Base-by-base conservation (phyloP, 2,888 invertebrate species). In the Strigamia transsilvanica region DNA sequence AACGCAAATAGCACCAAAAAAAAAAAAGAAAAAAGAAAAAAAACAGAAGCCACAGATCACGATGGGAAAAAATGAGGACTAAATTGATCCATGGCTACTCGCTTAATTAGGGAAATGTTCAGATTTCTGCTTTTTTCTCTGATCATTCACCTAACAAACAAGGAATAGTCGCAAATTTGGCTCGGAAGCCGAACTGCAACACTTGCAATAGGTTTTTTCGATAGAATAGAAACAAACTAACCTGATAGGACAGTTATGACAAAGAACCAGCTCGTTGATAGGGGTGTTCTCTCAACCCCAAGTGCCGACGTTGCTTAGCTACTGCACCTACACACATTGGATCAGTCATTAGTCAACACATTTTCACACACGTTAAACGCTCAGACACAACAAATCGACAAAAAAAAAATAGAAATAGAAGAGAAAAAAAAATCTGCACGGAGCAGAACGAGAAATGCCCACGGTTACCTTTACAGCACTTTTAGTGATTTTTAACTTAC, bases 261-360 rank as follows among this genome's bases (percentile, higher is more conserved):
- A 93, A 94, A 93, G 90, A 90, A 90, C 93, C 93, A 91, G 95
- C 94, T 92, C 97, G 95, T 92, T 96, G 96, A 93, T 97, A 97
- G 91, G 97, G 97, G 93, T 97, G 97, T 91, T 97, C 96, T 93
- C 97, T 92, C 90, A 94, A 93, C 91, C 93, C 93, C 91, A 94
- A 92, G 90, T 92, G 92, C 90, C 94, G 93, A 89, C 93, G 91
- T 89, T 93, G 92, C 90, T 93, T 93, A 88, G 93, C 93, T 90
- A 94, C 93, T 91, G 93, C 94, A 93, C 94, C 94, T 94, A 84
- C 82, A 84, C 84, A 83, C 66, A 83, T 27, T 73, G 73, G 82
- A 51, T 79, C 66, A 82, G 61, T 27, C 42, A 82, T 80, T 56
- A 80, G 41, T 80, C 51, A 81, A 81, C 23, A 80, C 66, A 46